Evolutionary conservation across 2,113 vertebrate genomes (phyloP), one percentile per base, ranked within the genome.

Genomic region (Tetrax tetrax): DNA sequence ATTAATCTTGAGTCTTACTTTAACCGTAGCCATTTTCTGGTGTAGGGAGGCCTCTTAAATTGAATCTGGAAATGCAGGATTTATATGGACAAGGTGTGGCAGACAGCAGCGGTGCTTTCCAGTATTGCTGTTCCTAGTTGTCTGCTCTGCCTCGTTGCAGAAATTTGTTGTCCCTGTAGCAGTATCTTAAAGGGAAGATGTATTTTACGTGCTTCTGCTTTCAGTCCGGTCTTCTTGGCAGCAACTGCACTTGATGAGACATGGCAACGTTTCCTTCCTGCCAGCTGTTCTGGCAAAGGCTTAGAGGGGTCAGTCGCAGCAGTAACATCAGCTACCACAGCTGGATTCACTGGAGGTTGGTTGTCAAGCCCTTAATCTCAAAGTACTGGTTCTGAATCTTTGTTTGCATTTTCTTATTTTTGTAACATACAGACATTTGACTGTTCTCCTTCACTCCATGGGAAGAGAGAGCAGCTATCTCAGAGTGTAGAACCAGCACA

Each of bases 201-300:
- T 87, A 19, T 87, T 94, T 91, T 95, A 96, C 96, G 93, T 96
- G 87, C 53, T 82, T 64, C 87, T 93, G 60, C 83, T 94, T 95
- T 76, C 75, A 83, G 70, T 94, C 88, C 57, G 12, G 6, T 78
- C 20, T 33, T 94, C 89, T 90, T 95, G 95, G 89, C 56, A 78
- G 84, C 57, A 48, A 4, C 35, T 50, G 68, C 54, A 24, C 6
- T 68, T 50, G 64, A 47, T 91, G 89, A 89, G 93, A 93, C 74
- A 50, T 53, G 91, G 93, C 89, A 91, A 6, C 4, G 1, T 87
- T 95, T 97, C 91, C 95, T 96, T 97, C 96, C 96, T 96, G 96
- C 91, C 95, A 94, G 94, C 94, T 95, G 91, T 95, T 95, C 51
- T 87, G 89, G 96, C 94, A 82, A 13, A 82, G 89, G 33, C 74